Evolutionary conservation across 1,140 invertebrate genomes (phyloP), one percentile per base, ranked within the genome.

Genomic region (Heliconius congener): DNA sequence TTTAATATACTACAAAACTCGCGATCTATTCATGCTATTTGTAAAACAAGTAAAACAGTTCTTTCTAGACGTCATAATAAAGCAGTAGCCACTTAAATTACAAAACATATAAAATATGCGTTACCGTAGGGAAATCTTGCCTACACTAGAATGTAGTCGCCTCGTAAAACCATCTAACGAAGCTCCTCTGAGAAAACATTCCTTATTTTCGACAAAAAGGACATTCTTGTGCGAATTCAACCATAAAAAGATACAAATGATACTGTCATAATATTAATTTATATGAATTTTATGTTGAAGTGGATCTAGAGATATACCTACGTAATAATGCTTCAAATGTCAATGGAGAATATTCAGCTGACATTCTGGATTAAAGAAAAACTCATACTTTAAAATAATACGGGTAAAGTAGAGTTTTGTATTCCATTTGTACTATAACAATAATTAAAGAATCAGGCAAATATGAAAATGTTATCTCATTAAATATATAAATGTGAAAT

Each of bases 41-140:
- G 23, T 71, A 80, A 77, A 66, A 81, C 71, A 60, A 57, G 57
- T 71, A n/a, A 72, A 81, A 77, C 46, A 50, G 39, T 18, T 73
- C 50, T 76, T 70, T 52, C 50, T 76, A 82, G 73, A 83, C 80
- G 84, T 89, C 85, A 88, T 84, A 89, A 88, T 87, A 87, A 87
- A 87, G 85, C 80, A 86, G 78, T 78, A 86, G 87, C 84, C 84
- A 87, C 87, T 90, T 88, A 89, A 88, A 91, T 89, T 91, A 91
- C 84, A 86, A 84, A 84, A 79, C 82, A 83, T 87, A 89, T 91
- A 88, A 91, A 86, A 88, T 91, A 91, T 91, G 87, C 88, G 85
- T 87, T 85, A 88, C 88, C 88, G 83, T 71, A 79, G 90, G 90
- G 90, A 90, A 91, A 91, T 91, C 88, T 91, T 89, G 82, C 77